Base-by-base conservation (phyloP, 2,113 vertebrate genomes). In the Cyphomyrus discorhynchus region DNA sequence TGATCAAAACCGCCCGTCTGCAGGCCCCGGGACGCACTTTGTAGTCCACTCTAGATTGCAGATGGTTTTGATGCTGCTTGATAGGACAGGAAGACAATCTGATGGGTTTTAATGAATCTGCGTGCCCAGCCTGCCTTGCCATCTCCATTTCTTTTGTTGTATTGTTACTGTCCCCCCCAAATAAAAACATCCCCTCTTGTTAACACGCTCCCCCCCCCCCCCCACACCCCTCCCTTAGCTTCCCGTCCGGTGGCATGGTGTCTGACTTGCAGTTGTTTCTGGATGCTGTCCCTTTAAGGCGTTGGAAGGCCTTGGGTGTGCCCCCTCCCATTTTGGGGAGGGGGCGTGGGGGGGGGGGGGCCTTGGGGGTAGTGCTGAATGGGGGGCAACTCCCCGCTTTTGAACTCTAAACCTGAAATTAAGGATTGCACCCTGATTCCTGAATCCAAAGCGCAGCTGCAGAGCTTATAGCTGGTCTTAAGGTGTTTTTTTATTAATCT, bases 1-100 rank as follows among this genome's bases (percentile, higher is more conserved):
- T 97, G 97, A 99, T 99, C 98, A 99, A 98, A 98, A 95, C 96
- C 93, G 95, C 96, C 95, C 97, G 97, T 97, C 97, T 97, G 96
- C 97, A 95, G 96, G 97, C 96, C 95, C 95, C 95, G 92, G 96
- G 95, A 96, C 96, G 95, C 93, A 96, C 98, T 99, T 99, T 99
- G 98, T 99, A 97, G 96, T 97, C 92, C 93, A 93, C 95, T 95
- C 95, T 96, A 96, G 96, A 97, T 97, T 95, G 96, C 96, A 91
- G 94, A 93, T 89, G 94, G 96, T 97, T 96, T 96, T 98, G 97
- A 97, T 97, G 97, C 97, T 95, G 96, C 95, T 95, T 97, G 97
- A 98, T 97, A 97, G 96, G 96, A 97, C 96, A 97, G 97, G 95
- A 97, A 96, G 95, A 96, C 96, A 96, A 95, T 96, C 96, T 96